Conservation (phyloP, 2,113 vertebrate genomes). For the Bubo bubo region DNA sequence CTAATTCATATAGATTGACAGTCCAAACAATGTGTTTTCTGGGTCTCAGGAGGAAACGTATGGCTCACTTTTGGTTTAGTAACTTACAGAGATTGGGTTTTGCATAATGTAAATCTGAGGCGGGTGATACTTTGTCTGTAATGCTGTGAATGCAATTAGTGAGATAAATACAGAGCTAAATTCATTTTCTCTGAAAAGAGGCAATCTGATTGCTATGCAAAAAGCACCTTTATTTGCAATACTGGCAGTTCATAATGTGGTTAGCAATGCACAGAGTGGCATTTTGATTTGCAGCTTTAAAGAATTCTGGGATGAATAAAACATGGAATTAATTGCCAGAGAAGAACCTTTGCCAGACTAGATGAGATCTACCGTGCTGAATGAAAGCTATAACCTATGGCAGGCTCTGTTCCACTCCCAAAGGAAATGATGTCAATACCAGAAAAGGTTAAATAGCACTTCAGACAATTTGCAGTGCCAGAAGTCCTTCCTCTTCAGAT, state of each 20-base stretch:
- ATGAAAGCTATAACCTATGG: constrained; percentile 36
- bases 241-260: constrained; percentile 43
- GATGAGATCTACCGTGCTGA: constrained; percentile 44
- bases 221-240: constrained; percentile 65
- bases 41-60: constrained; percentile 18
- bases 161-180: constrained; percentile 66
- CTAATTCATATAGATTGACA: constrained; percentile 46
- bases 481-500: neutral
- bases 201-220: constrained; percentile 73
- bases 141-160: constrained; percentile 69
- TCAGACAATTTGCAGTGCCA: constrained; percentile 6
- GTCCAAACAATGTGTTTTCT: constrained; percentile 55
- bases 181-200: constrained; percentile 67
- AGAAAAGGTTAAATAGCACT: constrained; percentile 52
- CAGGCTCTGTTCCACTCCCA: constrained; percentile 28
- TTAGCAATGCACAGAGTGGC: constrained; percentile 65
- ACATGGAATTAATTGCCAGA: constrained; percentile 77
- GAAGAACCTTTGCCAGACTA: constrained; percentile 57
- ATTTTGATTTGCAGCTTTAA: constrained; percentile 78
- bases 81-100: constrained; percentile 56
- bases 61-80: constrained; percentile 51
- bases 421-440: constrained; percentile 53
- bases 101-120: constrained; percentile 70
- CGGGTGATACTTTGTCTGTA: constrained; percentile 52
- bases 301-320: constrained; percentile 78